These are phyloP conservation scores for Ginglymostoma cirratum DNA, from an alignment of 2,113 vertebrate species.

Conservation along the genomic window DNA sequence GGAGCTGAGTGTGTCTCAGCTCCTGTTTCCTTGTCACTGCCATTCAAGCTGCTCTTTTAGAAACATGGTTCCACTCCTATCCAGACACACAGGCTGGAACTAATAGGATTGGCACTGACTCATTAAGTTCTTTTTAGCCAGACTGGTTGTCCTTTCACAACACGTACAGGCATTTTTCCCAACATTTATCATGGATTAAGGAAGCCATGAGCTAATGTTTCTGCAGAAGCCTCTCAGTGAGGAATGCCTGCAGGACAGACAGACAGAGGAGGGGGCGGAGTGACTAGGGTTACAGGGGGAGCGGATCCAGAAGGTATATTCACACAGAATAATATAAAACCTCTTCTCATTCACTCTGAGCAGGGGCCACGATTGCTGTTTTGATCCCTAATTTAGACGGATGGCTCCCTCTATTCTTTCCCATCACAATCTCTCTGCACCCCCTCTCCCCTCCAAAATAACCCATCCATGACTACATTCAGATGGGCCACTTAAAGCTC, in stretches of 20 bases:
- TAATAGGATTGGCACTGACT: conserved; percentile 77
- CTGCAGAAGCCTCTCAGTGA: conserved; percentile 3
- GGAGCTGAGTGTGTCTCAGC: background rate
- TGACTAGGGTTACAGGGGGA: too few species aligned
- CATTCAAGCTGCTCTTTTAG: conserved; percentile 29
- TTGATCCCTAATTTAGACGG: background rate
- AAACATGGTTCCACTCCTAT: conserved; percentile 41
- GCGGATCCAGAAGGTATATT: background rate
- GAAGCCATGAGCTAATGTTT: conserved; percentile 43
- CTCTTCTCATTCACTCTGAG: background rate
- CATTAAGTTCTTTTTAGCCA: conserved; percentile 70
- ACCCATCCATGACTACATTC: background rate
- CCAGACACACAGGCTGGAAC: conserved; percentile 66
- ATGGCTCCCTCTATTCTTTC: background rate
- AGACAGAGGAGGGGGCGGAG: background rate
- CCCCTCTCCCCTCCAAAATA: background rate
- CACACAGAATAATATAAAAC: background rate
- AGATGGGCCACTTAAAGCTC: background rate
- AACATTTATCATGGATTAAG: conserved; percentile 49
- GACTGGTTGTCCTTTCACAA: conserved; percentile 70
- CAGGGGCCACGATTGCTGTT: background rate
- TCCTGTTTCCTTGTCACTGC: conserved; percentile 23
- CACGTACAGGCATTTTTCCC: conserved; percentile 59
- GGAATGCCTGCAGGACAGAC: background rate
- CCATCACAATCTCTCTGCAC: background rate